Conservation (phyloP, 1,140 invertebrate species). For the Ericerus pela region DNA sequence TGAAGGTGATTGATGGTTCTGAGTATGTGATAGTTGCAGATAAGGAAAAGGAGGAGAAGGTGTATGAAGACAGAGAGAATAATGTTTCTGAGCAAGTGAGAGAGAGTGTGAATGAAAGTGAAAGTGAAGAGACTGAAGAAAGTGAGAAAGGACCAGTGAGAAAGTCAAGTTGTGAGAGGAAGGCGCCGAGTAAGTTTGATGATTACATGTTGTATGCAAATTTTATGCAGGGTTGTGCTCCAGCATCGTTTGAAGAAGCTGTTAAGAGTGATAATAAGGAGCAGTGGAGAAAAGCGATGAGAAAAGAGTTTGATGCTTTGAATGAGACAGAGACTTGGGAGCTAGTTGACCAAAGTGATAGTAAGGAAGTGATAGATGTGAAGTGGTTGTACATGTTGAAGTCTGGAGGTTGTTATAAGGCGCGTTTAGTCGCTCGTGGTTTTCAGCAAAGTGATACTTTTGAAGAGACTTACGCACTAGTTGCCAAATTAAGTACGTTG, state of each 20-base stretch:
- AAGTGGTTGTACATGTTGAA: conserved; percentile 4
- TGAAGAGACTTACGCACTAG: conserved; percentile 23
- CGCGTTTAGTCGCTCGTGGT: conserved; percentile 23
- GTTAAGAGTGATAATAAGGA: conserved; percentile 16
- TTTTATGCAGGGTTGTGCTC: neutral
- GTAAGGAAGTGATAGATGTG: no score
- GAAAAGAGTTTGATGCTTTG: conserved; percentile 20
- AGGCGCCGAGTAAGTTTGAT: neutral
- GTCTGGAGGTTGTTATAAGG: conserved; percentile 20
- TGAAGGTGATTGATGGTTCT: neutral
- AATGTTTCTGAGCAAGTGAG: neutral
- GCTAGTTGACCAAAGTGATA: no score
- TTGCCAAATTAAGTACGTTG: conserved; percentile 12
- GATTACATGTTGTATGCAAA: neutral
- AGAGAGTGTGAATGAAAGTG: neutral
- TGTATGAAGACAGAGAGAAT: neutral
- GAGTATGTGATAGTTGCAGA: neutral
- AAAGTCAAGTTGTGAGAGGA: neutral
- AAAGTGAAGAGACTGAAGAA: neutral
- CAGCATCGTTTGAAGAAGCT: conserved; percentile 22
- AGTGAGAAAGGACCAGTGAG: no score
- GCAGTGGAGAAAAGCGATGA: conserved; percentile 19
- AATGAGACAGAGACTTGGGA: conserved; percentile 15
- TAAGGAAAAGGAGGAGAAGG: neutral
- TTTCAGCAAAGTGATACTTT: conserved; percentile 17